These are phyloP conservation scores for Homalodisca vitripennis DNA, from an alignment of 1,140 invertebrate genomes.

Conservation along the genomic window DNA sequence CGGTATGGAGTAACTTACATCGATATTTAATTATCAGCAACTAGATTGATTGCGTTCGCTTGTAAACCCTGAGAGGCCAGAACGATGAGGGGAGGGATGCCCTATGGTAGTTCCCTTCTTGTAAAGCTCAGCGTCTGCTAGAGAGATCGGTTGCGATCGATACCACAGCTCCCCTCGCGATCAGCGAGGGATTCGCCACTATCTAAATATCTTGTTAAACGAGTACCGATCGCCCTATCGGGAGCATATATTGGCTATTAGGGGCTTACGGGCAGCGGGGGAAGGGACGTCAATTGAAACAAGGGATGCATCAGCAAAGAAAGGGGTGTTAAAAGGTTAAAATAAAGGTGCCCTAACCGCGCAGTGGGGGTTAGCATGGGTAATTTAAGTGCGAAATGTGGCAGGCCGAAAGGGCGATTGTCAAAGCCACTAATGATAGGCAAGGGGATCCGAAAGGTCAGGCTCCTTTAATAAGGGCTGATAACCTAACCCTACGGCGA, in stretches of 20 bases:
- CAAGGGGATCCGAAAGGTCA: constrained; percentile 29
- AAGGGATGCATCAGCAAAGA: constrained; percentile 33
- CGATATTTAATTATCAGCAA: no score
- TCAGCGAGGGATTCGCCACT: no score
- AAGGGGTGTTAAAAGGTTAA: constrained; percentile 40
- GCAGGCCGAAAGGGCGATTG: constrained; percentile 26
- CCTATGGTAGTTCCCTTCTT: no score
- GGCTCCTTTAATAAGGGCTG: constrained; percentile 24
- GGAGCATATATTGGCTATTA: constrained; percentile 21
- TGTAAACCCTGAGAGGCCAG: no score
- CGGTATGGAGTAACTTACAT: no score
- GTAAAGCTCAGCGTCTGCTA: no score
- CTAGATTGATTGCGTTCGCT: no score
- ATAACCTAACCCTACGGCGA: constrained; percentile 1
- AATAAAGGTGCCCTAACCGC: constrained; percentile 36
- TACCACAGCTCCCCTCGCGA: no score
- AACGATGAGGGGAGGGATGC: no score
- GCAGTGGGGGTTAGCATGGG: constrained; percentile 12
- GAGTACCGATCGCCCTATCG: constrained; percentile 1
- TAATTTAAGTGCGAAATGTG: constrained; percentile 32
- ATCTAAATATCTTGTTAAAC: constrained; percentile 15
- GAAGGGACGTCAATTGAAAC: constrained; percentile 32
- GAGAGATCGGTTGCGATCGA: no score
- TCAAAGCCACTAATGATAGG: constrained; percentile 34
- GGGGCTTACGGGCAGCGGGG: background rate